A percentile compares a stretch with the other conserved stretches of the same genome.
Conservation (phyloP, 2,797 vertebrate species). For the Sebastes glaucus region DNA sequence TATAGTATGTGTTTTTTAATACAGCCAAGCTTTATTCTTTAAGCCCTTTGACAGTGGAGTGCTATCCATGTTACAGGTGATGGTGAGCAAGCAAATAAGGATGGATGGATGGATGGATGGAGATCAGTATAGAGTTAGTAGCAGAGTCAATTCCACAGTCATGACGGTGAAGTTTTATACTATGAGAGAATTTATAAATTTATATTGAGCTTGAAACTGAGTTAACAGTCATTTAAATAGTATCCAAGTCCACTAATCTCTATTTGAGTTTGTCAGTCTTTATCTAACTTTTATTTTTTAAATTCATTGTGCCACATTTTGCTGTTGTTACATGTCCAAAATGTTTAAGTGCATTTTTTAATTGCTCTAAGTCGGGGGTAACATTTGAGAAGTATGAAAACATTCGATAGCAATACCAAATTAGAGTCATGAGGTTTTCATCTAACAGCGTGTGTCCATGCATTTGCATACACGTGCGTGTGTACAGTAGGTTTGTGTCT, state of each 20-base stretch:
- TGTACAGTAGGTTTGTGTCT: neutral
- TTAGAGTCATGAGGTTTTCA: neutral
- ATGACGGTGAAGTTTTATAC: neutral
- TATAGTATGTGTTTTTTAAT: too few species aligned
- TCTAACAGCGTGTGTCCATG: neutral
- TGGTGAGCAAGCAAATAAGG: too few species aligned
- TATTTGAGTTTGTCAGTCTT: neutral
- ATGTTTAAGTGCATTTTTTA: neutral
- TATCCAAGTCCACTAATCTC: neutral
- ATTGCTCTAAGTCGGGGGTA: neutral
- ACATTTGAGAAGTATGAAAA: neutral
- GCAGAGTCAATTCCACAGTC: neutral
- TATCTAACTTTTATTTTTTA: neutral
- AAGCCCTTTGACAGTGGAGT: neutral
- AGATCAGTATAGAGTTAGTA: neutral
- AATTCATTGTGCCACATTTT: too few species aligned
- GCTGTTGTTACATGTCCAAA: neutral
- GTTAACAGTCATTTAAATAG: neutral
- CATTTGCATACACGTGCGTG: neutral
- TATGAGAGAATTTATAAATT: too few species aligned
- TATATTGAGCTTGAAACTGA: too few species aligned
- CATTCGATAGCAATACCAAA: neutral
- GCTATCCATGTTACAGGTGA: neutral
- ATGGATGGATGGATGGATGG: neutral
- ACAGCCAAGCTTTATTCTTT: too few species aligned